phyloP scores from a whole-genome alignment of 2,888 invertebrate genomes.

The Schizaphis graminum region DNA sequence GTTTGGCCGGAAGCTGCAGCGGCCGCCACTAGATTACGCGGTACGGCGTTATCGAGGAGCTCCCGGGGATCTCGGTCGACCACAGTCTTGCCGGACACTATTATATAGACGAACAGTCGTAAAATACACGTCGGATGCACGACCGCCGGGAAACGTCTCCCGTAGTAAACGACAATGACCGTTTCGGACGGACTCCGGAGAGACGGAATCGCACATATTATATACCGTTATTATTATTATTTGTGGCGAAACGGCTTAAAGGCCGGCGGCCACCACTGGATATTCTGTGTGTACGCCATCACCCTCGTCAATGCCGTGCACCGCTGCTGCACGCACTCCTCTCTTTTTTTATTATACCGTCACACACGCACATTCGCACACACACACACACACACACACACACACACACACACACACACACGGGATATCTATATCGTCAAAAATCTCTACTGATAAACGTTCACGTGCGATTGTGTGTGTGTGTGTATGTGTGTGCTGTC shows the following conservation, averaged over 20 bases:
- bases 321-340: neutral
- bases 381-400: no score
- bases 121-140: conserved; percentile 10
- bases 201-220: neutral
- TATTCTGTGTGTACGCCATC: neutral
- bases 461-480: neutral
- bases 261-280: neutral
- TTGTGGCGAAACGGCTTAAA: neutral
- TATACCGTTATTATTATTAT: neutral
- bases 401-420: no score
- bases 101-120: neutral
- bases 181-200: neutral
- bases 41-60: neutral
- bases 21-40: neutral
- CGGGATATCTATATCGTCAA: neutral
- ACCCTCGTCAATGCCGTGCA: neutral
- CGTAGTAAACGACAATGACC: neutral
- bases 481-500: no score
- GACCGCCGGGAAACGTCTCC: neutral
- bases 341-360: neutral
- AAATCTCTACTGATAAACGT: neutral
- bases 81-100: neutral
- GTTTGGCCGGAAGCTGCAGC: neutral
- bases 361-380: no score
- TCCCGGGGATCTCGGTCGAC: neutral